Conservation (phyloP, 2,797 vertebrate genomes). For the Gymnoscopelus braueri region DNA sequence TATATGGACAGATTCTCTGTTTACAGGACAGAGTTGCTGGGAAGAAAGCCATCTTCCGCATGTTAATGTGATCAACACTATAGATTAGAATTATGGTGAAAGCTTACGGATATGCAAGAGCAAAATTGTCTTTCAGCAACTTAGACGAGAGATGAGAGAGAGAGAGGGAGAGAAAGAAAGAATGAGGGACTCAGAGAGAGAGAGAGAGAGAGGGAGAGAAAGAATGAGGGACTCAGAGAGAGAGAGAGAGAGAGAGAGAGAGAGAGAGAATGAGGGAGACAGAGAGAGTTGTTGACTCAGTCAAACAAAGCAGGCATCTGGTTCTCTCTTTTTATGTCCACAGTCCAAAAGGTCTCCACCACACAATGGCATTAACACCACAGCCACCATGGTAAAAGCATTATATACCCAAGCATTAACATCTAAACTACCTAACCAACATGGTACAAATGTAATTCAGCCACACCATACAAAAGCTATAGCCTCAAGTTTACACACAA, state of each 20-base stretch:
- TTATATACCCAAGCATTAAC: slow-evolving; percentile 57
- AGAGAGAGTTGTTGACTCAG: slow-evolving; percentile 61
- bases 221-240: slow-evolving; percentile 20
- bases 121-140: too few species aligned
- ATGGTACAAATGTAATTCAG: slow-evolving; percentile 1
- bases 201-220: slow-evolving; percentile 15
- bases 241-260: neutral
- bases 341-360: slow-evolving; percentile 53
- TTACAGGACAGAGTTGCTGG: too few species aligned
- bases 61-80: too few species aligned
- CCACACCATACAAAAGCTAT: slow-evolving; percentile 20
- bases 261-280: slow-evolving; percentile 16
- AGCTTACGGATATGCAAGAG: too few species aligned
- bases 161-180: neutral
- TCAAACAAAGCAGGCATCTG: slow-evolving; percentile 70
- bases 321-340: slow-evolving; percentile 50
- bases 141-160: neutral
- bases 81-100: too few species aligned
- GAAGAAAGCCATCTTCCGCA: too few species aligned
- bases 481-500: slow-evolving; percentile 34
- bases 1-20: too few species aligned
- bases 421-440: slow-evolving; percentile 44
- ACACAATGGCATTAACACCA: slow-evolving; percentile 57
- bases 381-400: slow-evolving; percentile 47
- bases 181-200: too few species aligned